Evolutionary conservation across 2,113 vertebrate species (phyloP).

Genomic region (Leptobrachium ailaonicum): DNA sequence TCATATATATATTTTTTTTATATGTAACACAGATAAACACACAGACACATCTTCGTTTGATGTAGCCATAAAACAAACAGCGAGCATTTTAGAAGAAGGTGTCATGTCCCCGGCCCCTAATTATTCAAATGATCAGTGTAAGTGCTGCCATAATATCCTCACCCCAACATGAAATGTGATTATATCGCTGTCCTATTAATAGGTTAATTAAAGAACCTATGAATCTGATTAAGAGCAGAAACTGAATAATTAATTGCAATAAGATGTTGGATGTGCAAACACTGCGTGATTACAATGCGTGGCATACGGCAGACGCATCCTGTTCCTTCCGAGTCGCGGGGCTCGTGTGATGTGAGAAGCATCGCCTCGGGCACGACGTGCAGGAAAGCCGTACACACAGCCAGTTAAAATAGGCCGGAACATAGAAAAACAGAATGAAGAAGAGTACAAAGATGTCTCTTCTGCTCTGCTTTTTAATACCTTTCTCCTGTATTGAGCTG

Average conservation of each 20-base stretch:
- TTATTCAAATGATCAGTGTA: not conserved
- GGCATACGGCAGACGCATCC: not conserved
- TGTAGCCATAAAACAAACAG: not conserved
- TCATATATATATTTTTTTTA: not conserved
- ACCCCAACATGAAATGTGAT: not conserved
- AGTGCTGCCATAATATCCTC: not conserved
- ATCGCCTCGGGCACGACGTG: not conserved
- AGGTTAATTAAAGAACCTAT: conserved; percentile 16
- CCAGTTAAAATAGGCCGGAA: too few species aligned
- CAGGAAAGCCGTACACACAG: too few species aligned
- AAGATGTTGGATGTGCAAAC: not conserved
- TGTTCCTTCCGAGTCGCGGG: not conserved
- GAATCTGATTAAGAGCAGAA: conserved; percentile 24
- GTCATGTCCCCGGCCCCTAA: not conserved
- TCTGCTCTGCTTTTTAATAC: too few species aligned
- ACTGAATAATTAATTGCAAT: conserved; percentile 33
- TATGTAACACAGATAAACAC: too few species aligned
- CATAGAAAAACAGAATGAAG: too few species aligned
- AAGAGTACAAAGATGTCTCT: too few species aligned
- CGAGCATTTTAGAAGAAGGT: not conserved
- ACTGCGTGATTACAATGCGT: conserved; percentile 3
- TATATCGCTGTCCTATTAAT: conserved; percentile 17
- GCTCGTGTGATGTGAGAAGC: not conserved
- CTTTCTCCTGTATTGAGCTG: too few species aligned
- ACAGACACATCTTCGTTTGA: not conserved